Conservation (phyloP, 2,797 vertebrate genomes). For the Poecilia wingei region DNA sequence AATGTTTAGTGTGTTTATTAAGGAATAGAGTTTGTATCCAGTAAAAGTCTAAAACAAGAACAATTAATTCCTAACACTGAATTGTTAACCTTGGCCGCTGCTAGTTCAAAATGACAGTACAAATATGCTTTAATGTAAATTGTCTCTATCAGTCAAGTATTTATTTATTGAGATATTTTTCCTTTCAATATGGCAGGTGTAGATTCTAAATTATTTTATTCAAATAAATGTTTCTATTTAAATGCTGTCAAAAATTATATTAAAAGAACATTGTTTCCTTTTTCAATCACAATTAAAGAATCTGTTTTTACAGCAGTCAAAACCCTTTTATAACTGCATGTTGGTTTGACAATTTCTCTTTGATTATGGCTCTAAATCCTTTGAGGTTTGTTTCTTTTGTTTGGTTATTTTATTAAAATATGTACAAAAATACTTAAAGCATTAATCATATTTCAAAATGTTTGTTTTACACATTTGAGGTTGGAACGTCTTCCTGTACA, state of each 20-base stretch:
- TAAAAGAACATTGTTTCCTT: no score
- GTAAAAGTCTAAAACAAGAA: no score
- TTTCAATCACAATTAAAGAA: not conserved
- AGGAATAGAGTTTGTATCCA: conserved; percentile 7
- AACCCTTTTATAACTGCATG: not conserved
- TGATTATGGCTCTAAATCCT: not conserved
- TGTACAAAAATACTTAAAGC: no score
- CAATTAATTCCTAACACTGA: not conserved
- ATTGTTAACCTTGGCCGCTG: not conserved
- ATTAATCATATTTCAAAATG: no score
- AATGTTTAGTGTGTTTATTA: conserved; percentile 5
- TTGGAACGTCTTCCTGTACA: not conserved
- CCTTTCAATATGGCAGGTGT: not conserved
- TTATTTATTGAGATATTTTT: not conserved
- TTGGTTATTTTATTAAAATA: no score
- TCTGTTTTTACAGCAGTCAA: not conserved
- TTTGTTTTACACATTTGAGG: not conserved
- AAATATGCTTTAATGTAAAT: not conserved
- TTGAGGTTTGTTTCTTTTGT: no score
- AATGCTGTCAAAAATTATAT: no score
- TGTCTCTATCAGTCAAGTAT: not conserved
- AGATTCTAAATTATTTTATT: not conserved
- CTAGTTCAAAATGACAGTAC: not conserved
- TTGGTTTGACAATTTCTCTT: not conserved
- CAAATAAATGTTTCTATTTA: not conserved